These are phyloP conservation scores for Nemapogon koenigi DNA, from an alignment of 2,888 invertebrate species.

Conservation along the genomic window DNA sequence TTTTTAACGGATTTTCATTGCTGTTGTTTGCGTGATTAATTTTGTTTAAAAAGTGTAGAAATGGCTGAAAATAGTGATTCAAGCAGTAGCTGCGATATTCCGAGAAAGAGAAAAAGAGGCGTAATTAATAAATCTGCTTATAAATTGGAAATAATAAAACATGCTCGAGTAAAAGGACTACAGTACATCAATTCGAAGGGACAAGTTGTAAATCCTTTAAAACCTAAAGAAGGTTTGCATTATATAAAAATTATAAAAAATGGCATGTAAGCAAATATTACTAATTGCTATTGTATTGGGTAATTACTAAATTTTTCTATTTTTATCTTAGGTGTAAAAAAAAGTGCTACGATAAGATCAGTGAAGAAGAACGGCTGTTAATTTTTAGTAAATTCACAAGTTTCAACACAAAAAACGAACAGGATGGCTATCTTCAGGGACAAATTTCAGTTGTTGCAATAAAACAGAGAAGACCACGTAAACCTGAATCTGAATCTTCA, in stretches of 20 bases:
- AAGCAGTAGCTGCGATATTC: slow-evolving; percentile 1
- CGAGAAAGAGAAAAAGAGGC: slow-evolving; percentile 3
- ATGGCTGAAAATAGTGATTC: not conserved
- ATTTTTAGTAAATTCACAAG: slow-evolving; percentile 1
- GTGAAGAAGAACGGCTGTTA: not conserved
- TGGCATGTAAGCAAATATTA: no score
- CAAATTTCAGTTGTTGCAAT: slow-evolving; percentile 1
- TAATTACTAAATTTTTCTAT: not conserved
- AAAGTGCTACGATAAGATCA: slow-evolving; percentile 3
- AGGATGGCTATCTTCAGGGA: slow-evolving; percentile 4
- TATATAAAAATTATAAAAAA: no score
- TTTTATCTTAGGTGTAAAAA: not conserved
- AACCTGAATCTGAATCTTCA: not conserved
- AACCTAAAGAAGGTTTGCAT: slow-evolving; percentile 4
- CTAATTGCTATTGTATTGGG: no score
- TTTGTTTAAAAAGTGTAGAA: not conserved
- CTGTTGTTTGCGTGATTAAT: not conserved
- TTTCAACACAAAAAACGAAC: slow-evolving; percentile 6
- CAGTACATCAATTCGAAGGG: slow-evolving; percentile 5
- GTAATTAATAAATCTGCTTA: slow-evolving; percentile 4
- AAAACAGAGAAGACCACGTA: not conserved
- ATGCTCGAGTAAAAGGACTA: slow-evolving; percentile 9
- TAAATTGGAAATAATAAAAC: slow-evolving; percentile 5
- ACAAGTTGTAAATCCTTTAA: slow-evolving; percentile 1
- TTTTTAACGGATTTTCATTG: no score